phyloP scores from a whole-genome alignment of 2,888 invertebrate species.

The Aporophyla nigra region DNA sequence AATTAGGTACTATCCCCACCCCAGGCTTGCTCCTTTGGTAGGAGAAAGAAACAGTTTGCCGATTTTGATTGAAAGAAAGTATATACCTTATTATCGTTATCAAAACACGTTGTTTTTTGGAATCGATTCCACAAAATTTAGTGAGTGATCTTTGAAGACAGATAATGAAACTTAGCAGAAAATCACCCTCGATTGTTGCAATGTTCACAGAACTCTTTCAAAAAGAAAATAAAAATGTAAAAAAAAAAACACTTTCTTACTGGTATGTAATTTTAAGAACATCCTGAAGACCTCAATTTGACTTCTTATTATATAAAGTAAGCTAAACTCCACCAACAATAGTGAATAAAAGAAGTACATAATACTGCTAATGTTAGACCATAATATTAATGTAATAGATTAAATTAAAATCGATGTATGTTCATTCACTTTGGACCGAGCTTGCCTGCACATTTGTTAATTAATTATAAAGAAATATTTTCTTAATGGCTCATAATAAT shows the following conservation, averaged over 20 bases:
- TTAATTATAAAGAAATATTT: slow-evolving; percentile 85
- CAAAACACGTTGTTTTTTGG: neutral
- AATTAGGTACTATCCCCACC: neutral
- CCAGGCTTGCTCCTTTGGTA: neutral
- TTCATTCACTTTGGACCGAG: slow-evolving; percentile 74
- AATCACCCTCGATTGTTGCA: neutral
- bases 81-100: neutral
- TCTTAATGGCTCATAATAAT: slow-evolving; percentile 79
- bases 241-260: neutral
- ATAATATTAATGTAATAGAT: slow-evolving; percentile 51
- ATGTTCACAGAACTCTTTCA: neutral
- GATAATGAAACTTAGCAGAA: neutral
- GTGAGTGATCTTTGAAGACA: neutral
- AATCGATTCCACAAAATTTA: neutral
- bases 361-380: slow-evolving; percentile 48
- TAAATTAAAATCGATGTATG: slow-evolving; percentile 36
- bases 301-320: neutral
- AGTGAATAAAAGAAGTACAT: slow-evolving; percentile 51
- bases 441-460: slow-evolving; percentile 85
- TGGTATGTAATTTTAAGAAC: neutral
- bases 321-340: slow-evolving; percentile 28
- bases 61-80: neutral
- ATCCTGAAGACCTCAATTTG: neutral
- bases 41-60: neutral
- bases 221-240: neutral